Evolutionary conservation across 2,888 invertebrate genomes (phyloP).

Genomic region (Pimpla rufipes): DNA sequence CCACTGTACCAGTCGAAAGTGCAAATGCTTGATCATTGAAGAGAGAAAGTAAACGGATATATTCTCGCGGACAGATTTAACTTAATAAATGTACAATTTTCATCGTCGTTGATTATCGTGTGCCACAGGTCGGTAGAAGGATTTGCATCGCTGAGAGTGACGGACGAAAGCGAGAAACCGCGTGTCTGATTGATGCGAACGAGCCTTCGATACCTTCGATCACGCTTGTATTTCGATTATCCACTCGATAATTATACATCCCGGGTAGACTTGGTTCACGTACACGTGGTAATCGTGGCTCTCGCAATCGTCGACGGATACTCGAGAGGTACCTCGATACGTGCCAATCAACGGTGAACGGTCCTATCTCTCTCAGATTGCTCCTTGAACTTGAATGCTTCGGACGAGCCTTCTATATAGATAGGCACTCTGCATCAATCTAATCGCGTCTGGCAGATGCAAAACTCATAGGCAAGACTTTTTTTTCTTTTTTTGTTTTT

Average conservation of each 20-base stretch:
- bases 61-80: constrained; percentile 4
- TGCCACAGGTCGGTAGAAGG: background rate
- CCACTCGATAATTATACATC: constrained; percentile 41
- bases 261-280: background rate
- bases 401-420: background rate
- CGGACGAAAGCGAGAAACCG: constrained; percentile 59
- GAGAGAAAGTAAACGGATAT: constrained; percentile 49
- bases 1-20: background rate
- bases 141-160: constrained; percentile 28
- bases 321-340: background rate
- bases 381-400: constrained; percentile 17
- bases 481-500: background rate
- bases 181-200: constrained; percentile 54
- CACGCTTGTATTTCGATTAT: constrained; percentile 28
- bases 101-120: constrained; percentile 5
- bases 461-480: too few species aligned
- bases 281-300: constrained; percentile 10
- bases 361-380: constrained; percentile 7
- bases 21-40: constrained; percentile 35
- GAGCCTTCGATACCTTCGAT: constrained; percentile 30
- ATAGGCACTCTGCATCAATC: constrained; percentile 16
- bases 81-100: constrained; percentile 44
- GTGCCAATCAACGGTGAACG: constrained; percentile 25
- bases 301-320: constrained; percentile 24
- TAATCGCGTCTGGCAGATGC: background rate